These are phyloP conservation scores for Girardinus metallicus DNA, from an alignment of 2,797 vertebrate species.

Conservation along the genomic window DNA sequence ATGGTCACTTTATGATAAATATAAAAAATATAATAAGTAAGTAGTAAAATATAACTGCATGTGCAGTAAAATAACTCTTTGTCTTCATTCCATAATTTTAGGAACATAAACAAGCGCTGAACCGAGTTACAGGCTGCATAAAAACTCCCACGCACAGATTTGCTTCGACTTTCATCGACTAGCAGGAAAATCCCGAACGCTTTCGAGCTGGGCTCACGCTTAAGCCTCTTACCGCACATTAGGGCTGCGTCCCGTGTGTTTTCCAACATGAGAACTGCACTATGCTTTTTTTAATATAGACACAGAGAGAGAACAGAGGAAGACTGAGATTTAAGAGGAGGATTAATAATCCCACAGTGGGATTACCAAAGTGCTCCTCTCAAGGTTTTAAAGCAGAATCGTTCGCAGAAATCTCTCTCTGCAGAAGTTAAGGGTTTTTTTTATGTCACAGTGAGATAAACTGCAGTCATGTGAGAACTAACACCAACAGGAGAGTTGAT, in stretches of 20 bases:
- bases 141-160: constrained; percentile 37
- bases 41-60: not conserved
- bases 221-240: constrained; percentile 60
- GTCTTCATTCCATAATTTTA: not conserved
- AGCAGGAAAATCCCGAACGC: constrained; percentile 10
- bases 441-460: constrained; percentile 6
- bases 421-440: constrained; percentile 8
- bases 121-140: constrained; percentile 4
- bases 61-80: not conserved
- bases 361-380: constrained; percentile 37
- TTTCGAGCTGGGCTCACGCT: constrained; percentile 10
- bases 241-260: constrained; percentile 49
- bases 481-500: constrained; percentile 3
- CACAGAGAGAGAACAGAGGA: not conserved
- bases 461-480: not conserved
- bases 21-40: too few species aligned
- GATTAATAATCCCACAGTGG: constrained; percentile 51
- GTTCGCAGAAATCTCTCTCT: constrained; percentile 10
- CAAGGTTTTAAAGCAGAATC: constrained; percentile 22
- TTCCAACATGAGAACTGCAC: constrained; percentile 8
- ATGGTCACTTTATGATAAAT: not conserved
- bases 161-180: constrained; percentile 30
- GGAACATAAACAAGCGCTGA: not conserved
- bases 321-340: constrained; percentile 16
- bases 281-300: constrained; percentile 10